These are phyloP conservation scores for Lanistes nyassanus DNA, from an alignment of 1,140 invertebrate species.

Conservation along the genomic window DNA sequence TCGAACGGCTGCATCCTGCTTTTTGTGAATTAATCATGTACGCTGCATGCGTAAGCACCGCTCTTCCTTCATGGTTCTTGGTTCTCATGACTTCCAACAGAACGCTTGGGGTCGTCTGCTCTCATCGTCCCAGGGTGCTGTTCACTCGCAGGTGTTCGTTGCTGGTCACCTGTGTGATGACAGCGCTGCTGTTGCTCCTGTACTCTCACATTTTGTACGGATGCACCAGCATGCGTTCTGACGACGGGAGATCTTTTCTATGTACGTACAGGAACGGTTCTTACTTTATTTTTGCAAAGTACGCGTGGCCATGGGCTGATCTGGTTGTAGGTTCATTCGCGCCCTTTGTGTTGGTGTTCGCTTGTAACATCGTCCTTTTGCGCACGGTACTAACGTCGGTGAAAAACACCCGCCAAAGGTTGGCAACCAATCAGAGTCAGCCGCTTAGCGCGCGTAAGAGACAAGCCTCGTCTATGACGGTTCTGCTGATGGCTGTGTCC, in stretches of 20 bases:
- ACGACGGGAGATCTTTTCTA: neutral
- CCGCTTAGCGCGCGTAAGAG: neutral
- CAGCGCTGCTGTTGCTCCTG: conserved; percentile 7
- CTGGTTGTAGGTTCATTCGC: conserved; percentile 15
- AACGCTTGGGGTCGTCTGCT: conserved; percentile 26
- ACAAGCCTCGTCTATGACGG: conserved; percentile 27
- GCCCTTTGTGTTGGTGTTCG: neutral
- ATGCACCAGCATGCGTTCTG: conserved; percentile 15
- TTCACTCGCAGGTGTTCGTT: conserved; percentile 20
- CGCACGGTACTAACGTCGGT: neutral
- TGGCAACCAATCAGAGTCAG: neutral
- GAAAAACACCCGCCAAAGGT: neutral
- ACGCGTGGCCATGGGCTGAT: conserved; percentile 37
- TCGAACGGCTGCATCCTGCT: neutral
- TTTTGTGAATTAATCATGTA: conserved; percentile 23
- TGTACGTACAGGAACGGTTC: neutral
- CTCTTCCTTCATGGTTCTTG: conserved; percentile 38
- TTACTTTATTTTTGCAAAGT: conserved; percentile 25
- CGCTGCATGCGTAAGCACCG: conserved; percentile 11
- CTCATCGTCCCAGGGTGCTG: conserved; percentile 18
- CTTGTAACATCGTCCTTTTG: conserved; percentile 1
- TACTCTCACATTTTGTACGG: conserved; percentile 31
- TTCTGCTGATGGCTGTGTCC: conserved; percentile 37
- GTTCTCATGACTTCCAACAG: conserved; percentile 35
- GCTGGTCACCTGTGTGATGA: conserved; percentile 13